Conservation (phyloP, 1,140 invertebrate species). For the Nymphalis io region DNA sequence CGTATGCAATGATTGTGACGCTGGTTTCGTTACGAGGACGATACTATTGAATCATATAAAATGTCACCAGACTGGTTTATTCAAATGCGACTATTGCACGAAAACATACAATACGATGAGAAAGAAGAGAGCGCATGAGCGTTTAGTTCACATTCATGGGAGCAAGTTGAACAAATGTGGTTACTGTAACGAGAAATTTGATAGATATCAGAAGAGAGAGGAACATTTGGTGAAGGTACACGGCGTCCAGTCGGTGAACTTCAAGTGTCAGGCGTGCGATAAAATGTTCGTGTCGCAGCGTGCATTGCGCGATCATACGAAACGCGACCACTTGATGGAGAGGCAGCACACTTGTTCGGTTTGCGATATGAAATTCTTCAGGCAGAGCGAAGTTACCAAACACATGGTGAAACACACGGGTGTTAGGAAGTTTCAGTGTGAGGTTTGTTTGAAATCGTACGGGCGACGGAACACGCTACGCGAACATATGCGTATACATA, state of each 20-base stretch:
- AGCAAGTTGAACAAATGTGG: slow-evolving; percentile 35
- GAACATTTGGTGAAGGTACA: slow-evolving; percentile 29
- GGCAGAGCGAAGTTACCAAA: slow-evolving; percentile 49
- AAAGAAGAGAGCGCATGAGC: slow-evolving; percentile 35
- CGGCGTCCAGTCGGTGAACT: background rate
- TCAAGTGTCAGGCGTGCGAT: slow-evolving; percentile 39
- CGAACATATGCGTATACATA: slow-evolving; percentile 80
- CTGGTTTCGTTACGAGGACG: slow-evolving; percentile 36
- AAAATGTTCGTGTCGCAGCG: slow-evolving; percentile 30
- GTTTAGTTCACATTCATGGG: slow-evolving; percentile 39
- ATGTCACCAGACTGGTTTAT: slow-evolving; percentile 34
- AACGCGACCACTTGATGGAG: slow-evolving; percentile 42
- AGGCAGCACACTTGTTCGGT: slow-evolving; percentile 45
- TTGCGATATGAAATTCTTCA: slow-evolving; percentile 55
- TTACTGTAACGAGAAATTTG: slow-evolving; percentile 36
- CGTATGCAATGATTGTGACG: slow-evolving; percentile 42
- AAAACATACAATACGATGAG: slow-evolving; percentile 35
- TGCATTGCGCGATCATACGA: slow-evolving; percentile 30
- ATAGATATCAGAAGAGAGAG: slow-evolving; percentile 32
- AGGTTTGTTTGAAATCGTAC: slow-evolving; percentile 82
- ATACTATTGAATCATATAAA: slow-evolving; percentile 34
- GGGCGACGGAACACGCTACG: slow-evolving; percentile 77
- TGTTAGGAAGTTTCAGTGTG: slow-evolving; percentile 78
- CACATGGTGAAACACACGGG: slow-evolving; percentile 81
- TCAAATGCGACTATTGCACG: slow-evolving; percentile 39